A percentile compares a stretch with the other conserved stretches of the same genome.
phyloP scores from a whole-genome alignment of 2,797 vertebrate genomes.

The Neoniphon sammara region DNA sequence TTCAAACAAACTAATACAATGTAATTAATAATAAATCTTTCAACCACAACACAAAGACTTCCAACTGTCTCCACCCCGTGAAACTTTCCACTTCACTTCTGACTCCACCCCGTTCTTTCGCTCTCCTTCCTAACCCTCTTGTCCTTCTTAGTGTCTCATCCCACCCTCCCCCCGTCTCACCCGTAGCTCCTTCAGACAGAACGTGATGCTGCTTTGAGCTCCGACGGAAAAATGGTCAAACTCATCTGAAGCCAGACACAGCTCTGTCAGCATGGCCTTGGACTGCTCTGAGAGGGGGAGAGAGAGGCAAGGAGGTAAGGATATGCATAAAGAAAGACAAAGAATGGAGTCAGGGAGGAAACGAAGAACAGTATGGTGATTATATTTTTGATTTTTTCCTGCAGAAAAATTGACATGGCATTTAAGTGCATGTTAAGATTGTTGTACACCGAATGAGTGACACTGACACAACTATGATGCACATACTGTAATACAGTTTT shows the following conservation, averaged over 20 bases:
- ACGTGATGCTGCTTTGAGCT: conserved; percentile 86
- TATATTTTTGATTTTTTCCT: too few relatives aligned
- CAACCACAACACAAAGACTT: not conserved
- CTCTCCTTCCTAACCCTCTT: not conserved
- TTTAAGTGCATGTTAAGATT: too few relatives aligned
- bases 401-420: too few relatives aligned
- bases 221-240: conserved; percentile 86
- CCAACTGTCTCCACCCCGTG: not conserved
- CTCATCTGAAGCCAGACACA: conserved; percentile 89
- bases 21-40: not conserved
- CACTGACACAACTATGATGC: too few relatives aligned
- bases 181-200: conserved; percentile 94
- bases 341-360: not conserved
- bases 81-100: not conserved
- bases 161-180: conserved; percentile 77
- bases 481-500: too few relatives aligned
- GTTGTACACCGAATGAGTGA: too few relatives aligned
- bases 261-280: conserved; percentile 90
- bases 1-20: not conserved
- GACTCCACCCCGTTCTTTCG: not conserved
- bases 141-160: not conserved
- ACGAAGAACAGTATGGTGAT: too few relatives aligned
- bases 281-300: conserved; percentile 69
- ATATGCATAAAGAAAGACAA: not conserved
- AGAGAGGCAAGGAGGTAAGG: not conserved